Evolutionary conservation across 2,888 invertebrate genomes (phyloP).

Genomic region (Stegophylla sp.): DNA sequence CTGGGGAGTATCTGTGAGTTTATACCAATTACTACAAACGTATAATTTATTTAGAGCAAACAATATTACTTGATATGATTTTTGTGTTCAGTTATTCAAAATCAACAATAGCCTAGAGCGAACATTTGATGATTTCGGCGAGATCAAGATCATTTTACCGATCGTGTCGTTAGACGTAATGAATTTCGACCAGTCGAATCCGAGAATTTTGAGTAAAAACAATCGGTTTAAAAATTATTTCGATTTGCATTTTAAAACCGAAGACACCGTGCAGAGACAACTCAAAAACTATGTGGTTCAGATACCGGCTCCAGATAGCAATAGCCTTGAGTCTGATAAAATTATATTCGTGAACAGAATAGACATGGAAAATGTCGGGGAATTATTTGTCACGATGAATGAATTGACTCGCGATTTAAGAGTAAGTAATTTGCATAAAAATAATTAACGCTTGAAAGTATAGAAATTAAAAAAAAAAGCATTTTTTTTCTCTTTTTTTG

Average conservation of each 20-base stretch:
- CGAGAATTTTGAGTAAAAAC: background rate
- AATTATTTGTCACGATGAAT: constrained; percentile 22
- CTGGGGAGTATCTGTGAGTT: constrained; percentile 17
- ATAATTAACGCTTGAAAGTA: background rate
- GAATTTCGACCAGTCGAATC: background rate
- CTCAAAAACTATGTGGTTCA: background rate
- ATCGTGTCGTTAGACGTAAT: constrained; percentile 1
- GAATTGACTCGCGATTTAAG: constrained; percentile 16
- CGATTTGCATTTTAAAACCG: background rate
- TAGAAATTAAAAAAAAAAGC: too few species aligned
- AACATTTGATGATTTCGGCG: background rate
- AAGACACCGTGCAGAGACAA: background rate
- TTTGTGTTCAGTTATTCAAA: background rate
- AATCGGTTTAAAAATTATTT: background rate
- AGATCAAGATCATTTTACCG: background rate
- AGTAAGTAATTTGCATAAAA: constrained; percentile 2
- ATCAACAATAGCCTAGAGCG: background rate
- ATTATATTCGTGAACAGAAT: constrained; percentile 23
- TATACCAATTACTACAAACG: background rate
- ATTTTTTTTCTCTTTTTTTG: too few species aligned
- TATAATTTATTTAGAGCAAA: background rate
- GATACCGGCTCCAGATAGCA: background rate
- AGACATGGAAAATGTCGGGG: constrained; percentile 26
- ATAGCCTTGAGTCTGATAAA: background rate
- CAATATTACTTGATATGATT: background rate